Base-by-base conservation (phyloP, 2,888 invertebrate species). In the Drosophila yooni region DNA sequence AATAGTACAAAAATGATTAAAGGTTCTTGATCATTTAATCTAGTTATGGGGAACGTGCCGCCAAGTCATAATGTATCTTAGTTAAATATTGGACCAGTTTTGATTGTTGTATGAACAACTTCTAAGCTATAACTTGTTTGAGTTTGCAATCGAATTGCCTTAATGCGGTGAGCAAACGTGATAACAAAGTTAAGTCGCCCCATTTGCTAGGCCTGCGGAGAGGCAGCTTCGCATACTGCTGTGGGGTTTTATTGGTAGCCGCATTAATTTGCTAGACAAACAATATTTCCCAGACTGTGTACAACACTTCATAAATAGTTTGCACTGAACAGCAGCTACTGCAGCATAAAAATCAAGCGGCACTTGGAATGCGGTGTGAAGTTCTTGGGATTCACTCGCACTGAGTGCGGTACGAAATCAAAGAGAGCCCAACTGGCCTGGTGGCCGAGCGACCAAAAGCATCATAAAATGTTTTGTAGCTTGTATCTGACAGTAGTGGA, bases 301-400 rank as follows among this genome's bases (percentile, higher is more conserved):
- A 52, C 71, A 66, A 58, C 69, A 81, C 74, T 74, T 73, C 84
- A 82, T 89, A 89, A 89, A 85, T 88, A 88, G 85, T 82, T 88
- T 83, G 88, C 84, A 87, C 81, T 71, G 50, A 51, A 36, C 74
- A 67, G 81, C 87, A 81, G 84, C 85, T 89, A 80, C 88, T 70
- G 67, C 74, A 33, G 48, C 59, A 54, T 50, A 61, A 53, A 46
- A 46, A 38, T 43, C 58, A 62, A 50, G 36, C 66, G 64, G 33
- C 40, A 69, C 53, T 62, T 38, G 65, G 66, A 64, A 59, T 70
- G 53, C 48, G 70, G 82, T 84, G 88, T 87, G 82, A 88, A 89
- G 88, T 84, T 85, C 89, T 84, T 78, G 80, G 88, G 85, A 85
- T 84, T 85, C 85, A 85, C 62, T 78, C 74, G 79, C 79, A 8